These are phyloP conservation scores for Mycalesis mineus DNA, from an alignment of 2,888 invertebrate species.

Conservation along the genomic window DNA sequence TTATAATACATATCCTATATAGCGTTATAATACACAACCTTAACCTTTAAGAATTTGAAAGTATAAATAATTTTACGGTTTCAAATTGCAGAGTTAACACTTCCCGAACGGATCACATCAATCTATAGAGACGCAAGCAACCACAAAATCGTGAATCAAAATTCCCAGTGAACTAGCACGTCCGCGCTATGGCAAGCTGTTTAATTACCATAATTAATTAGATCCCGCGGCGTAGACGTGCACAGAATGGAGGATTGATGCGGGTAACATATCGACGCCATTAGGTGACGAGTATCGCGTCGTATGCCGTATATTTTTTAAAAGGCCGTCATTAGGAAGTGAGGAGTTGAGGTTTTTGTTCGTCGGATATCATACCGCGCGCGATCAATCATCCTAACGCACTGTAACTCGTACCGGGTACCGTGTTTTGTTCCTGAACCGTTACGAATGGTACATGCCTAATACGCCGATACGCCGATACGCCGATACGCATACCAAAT, in stretches of 20 bases:
- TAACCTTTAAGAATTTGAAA: too few species aligned
- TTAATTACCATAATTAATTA: slow-evolving; percentile 77
- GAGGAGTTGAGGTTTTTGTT: slow-evolving; percentile 45
- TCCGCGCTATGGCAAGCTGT: slow-evolving; percentile 54
- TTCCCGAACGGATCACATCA: slow-evolving; percentile 5
- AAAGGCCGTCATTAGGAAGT: slow-evolving; percentile 68
- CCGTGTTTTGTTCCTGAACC: slow-evolving; percentile 46
- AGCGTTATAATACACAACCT: too few species aligned
- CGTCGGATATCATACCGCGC: slow-evolving; percentile 51
- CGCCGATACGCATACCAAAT: slow-evolving; percentile 26
- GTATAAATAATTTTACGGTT: too few species aligned
- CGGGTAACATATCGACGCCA: slow-evolving; percentile 69
- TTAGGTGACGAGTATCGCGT: slow-evolving; percentile 63
- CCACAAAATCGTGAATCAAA: slow-evolving; percentile 43
- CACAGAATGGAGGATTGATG: slow-evolving; percentile 72
- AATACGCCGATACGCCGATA: slow-evolving; percentile 30
- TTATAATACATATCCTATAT: too few species aligned
- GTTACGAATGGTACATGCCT: slow-evolving; percentile 45
- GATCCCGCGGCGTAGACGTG: slow-evolving; percentile 67
- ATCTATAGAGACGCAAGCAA: slow-evolving; percentile 29
- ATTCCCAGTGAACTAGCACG: slow-evolving; percentile 40
- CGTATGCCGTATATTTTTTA: slow-evolving; percentile 47
- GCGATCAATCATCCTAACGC: slow-evolving; percentile 64
- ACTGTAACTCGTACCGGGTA: slow-evolving; percentile 34
- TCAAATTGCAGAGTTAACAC: neutral